phyloP scores from a whole-genome alignment of 2,888 invertebrate genomes.

The Invenusta paracnida region DNA sequence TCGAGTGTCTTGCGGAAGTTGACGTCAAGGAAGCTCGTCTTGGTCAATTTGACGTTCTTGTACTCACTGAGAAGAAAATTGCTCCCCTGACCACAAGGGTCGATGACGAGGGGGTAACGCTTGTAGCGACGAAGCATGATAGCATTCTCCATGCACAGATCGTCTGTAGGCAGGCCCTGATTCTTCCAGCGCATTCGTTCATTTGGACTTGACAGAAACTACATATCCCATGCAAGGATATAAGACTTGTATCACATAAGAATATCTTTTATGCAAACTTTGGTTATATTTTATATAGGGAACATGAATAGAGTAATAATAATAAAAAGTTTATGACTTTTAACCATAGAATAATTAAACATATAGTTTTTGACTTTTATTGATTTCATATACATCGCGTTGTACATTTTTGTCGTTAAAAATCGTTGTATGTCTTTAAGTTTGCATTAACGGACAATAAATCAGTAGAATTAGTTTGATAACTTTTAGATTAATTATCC shows the following conservation, averaged over 20 bases:
- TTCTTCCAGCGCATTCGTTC: constrained; percentile 93
- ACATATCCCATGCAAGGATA: constrained; percentile 42
- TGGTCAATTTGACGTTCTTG: constrained; percentile 89
- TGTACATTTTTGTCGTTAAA: too few species aligned
- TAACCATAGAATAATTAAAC: too few species aligned
- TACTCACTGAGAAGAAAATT: constrained; percentile 97
- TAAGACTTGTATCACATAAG: not conserved
- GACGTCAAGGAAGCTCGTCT: constrained; percentile 93
- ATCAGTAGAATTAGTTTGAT: too few species aligned
- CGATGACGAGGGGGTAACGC: constrained; percentile 94
- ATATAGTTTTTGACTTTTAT: too few species aligned
- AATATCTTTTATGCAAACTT: too few species aligned
- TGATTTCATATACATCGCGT: too few species aligned
- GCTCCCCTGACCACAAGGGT: constrained; percentile 97
- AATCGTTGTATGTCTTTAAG: too few species aligned
- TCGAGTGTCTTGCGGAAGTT: constrained; percentile 97
- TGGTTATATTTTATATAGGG: too few species aligned
- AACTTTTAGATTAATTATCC: too few species aligned
- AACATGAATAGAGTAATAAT: too few species aligned
- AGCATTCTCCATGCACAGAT: constrained; percentile 96
- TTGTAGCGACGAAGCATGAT: constrained; percentile 85
- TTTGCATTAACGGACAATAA: too few species aligned
- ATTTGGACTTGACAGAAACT: constrained; percentile 92
- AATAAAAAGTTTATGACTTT: too few species aligned
- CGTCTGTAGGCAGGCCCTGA: constrained; percentile 89